Evolutionary conservation across 2,113 vertebrate species (phyloP), one percentile per base, ranked within the genome.

Genomic region (Percina caprodes): DNA sequence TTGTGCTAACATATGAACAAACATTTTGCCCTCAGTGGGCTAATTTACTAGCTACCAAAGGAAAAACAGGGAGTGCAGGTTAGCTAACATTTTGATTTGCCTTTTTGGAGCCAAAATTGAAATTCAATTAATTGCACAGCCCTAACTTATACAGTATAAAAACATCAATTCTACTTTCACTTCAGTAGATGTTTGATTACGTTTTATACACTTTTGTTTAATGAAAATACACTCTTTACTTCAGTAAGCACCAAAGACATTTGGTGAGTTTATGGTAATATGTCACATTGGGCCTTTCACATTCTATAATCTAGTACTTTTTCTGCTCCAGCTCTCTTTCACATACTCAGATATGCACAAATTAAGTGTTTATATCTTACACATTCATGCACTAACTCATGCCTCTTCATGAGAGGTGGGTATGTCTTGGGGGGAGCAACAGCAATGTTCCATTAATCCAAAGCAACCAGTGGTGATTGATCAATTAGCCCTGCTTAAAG

Each of bases 401-500:
- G 55, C 42, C 86, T 84, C 85, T 87, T 59, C 88, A 26, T 56
- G 52, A 80, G 42, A 76, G 78, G 45, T 87, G 77, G 77, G 69
- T 79, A 35, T 77, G 75, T 85, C 80, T 80, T 66, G 12, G 42
- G 69, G 73, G 51, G 63, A 69, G 77, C 63, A 87, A 51, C 84
- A 79, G 82, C 91, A 86, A 91, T 84, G 82, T 90, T 89, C 82
- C 87, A 92, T 90, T 93, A 91, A 94, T 94, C 90, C 66, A 7
- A 85, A 82, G 81, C 87, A 91, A 86, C 79, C 82, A 84, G 87
- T 90, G 91, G 73, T 91, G 89, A 94, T 93, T 93, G 93, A 93
- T 91, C 93, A 93, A 90, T 95, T 94, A 95, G 90, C 88, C 82
- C 85, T 79, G 80, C 85, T 92, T 93, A 92, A 88, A 91, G 83